Evolutionary conservation across 2,797 vertebrate species (phyloP).

Genomic region (Tapirus indicus): DNA sequence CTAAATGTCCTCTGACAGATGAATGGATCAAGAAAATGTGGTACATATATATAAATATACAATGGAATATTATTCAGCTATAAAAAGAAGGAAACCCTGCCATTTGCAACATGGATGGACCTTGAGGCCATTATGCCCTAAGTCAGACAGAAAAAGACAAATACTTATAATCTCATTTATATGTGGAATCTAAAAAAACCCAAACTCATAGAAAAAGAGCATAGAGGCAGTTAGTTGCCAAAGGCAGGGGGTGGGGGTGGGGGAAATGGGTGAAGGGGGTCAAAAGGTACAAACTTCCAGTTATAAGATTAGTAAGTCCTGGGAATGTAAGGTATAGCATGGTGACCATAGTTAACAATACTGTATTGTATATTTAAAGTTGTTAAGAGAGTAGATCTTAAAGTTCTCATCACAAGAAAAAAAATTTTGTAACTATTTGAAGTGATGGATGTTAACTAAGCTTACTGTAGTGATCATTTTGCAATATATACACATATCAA

Average conservation of each 20-base stretch:
- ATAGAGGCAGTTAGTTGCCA: neutral
- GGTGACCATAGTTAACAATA: neutral
- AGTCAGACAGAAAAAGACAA: neutral
- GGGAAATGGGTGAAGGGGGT: neutral
- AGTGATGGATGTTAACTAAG: neutral
- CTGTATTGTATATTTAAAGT: neutral
- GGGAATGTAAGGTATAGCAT: neutral
- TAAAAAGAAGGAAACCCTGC: neutral
- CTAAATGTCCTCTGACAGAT: neutral
- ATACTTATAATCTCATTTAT: neutral
- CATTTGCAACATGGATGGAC: neutral
- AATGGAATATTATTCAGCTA: neutral
- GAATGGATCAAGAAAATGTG: neutral
- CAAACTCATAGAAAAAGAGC: neutral
- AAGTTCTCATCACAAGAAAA: neutral
- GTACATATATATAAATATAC: neutral
- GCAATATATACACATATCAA: neutral
- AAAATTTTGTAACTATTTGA: neutral
- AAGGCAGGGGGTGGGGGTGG: neutral
- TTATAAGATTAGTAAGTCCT: neutral
- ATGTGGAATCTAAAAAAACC: neutral
- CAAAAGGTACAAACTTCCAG: conserved; percentile 1
- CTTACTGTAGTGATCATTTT: neutral
- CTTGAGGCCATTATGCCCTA: neutral
- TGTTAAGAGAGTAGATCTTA: neutral